Conservation (phyloP, 1,140 invertebrate species). For the Trinorchestia longiramus region DNA sequence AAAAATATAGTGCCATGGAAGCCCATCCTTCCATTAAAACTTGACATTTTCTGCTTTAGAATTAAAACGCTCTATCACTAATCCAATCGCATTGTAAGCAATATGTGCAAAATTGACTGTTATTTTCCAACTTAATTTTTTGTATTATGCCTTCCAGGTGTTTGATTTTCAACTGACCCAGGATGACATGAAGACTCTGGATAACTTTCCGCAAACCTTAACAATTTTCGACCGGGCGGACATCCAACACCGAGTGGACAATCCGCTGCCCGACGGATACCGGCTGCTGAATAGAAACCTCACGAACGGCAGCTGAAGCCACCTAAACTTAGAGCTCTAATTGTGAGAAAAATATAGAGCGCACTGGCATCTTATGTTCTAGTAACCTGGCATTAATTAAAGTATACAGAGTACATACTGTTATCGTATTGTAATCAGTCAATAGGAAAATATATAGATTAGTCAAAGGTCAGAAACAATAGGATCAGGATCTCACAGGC, state of each 20-base stretch:
- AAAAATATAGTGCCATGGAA: too few species aligned
- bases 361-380: not conserved
- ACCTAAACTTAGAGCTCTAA: not conserved
- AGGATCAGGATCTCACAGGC: too few species aligned
- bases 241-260: constrained; percentile 70
- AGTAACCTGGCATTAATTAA: too few species aligned
- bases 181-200: constrained; percentile 67
- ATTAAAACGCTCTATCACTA: too few species aligned
- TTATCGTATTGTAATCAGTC: too few species aligned
- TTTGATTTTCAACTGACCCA: constrained; percentile 68
- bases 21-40: too few species aligned
- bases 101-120: too few species aligned
- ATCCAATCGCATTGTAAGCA: too few species aligned
- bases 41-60: too few species aligned
- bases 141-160: constrained; percentile 64
- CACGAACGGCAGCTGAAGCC: not conserved
- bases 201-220: constrained; percentile 67
- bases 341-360: not conserved
- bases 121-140: not conserved
- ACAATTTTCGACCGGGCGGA: constrained; percentile 67
- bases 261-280: constrained; percentile 70
- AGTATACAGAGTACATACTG: too few species aligned
- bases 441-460: too few species aligned
- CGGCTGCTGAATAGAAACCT: constrained; percentile 65
- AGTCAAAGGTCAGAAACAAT: too few species aligned